phyloP scores from a whole-genome alignment of 2,888 invertebrate genomes.

The Cyaniris semiargus region DNA sequence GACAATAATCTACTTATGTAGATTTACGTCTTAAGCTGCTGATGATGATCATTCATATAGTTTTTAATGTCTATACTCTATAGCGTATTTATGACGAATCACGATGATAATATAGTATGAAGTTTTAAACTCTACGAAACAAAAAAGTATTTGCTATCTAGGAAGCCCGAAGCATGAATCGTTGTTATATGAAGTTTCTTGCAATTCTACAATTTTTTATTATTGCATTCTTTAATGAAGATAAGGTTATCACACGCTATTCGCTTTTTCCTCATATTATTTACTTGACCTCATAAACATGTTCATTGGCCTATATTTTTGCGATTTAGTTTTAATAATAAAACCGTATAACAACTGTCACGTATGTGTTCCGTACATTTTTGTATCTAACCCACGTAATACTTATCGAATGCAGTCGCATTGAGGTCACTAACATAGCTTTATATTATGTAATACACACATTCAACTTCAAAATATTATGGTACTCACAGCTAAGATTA shows the following conservation, averaged over 20 bases:
- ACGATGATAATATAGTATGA: too few species aligned
- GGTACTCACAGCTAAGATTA: neutral
- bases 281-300: neutral
- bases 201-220: too few species aligned
- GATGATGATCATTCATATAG: too few species aligned
- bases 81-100: too few species aligned
- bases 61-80: too few species aligned
- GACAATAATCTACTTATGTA: neutral
- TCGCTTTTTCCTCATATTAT: neutral
- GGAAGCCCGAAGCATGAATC: too few species aligned
- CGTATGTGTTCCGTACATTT: neutral
- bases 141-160: too few species aligned
- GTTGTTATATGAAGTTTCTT: neutral
- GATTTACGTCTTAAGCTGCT: neutral
- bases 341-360: neutral
- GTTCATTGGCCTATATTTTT: neutral
- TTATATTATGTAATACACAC: neutral
- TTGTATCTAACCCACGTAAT: neutral
- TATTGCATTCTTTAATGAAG: too few species aligned
- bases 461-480: neutral
- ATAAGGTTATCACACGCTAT: neutral
- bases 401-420: neutral
- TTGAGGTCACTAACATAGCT: conserved; percentile 8
- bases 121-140: too few species aligned
- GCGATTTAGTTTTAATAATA: neutral